Conservation (phyloP, 2,888 invertebrate genomes). For the Leucoma salicis region DNA sequence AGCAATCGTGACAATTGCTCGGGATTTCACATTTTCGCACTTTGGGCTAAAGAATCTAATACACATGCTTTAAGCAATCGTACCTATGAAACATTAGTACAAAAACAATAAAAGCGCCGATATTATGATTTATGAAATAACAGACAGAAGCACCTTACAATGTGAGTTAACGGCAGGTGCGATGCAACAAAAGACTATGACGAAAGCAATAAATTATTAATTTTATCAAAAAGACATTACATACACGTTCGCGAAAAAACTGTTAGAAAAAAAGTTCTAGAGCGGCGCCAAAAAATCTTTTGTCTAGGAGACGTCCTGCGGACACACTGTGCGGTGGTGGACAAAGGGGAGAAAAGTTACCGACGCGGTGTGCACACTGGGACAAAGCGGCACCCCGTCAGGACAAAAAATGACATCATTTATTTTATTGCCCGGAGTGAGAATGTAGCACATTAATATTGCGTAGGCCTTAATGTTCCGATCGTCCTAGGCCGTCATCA, state of each 20-base stretch:
- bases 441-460: constrained; percentile 78
- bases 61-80: too few species aligned
- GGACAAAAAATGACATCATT: constrained; percentile 82
- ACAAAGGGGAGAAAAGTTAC: constrained; percentile 62
- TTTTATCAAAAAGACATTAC: constrained; percentile 73
- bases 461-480: constrained; percentile 70
- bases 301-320: constrained; percentile 73
- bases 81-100: too few species aligned
- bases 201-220: constrained; percentile 79
- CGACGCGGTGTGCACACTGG: constrained; percentile 60
- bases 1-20: too few species aligned
- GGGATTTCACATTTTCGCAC: too few species aligned
- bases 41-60: too few species aligned
- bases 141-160: constrained; percentile 75
- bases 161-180: constrained; percentile 55
- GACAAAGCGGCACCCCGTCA: constrained; percentile 67
- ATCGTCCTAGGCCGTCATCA: constrained; percentile 73
- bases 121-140: constrained; percentile 60
- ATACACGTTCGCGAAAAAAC: constrained; percentile 56
- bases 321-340: constrained; percentile 51
- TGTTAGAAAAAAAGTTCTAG: constrained; percentile 50
- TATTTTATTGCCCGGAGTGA: constrained; percentile 80
- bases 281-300: constrained; percentile 77
- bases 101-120: constrained; percentile 26
- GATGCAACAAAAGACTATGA: constrained; percentile 58